phyloP scores from a whole-genome alignment of 2,888 invertebrate species.

The Habroteleia sp. region DNA sequence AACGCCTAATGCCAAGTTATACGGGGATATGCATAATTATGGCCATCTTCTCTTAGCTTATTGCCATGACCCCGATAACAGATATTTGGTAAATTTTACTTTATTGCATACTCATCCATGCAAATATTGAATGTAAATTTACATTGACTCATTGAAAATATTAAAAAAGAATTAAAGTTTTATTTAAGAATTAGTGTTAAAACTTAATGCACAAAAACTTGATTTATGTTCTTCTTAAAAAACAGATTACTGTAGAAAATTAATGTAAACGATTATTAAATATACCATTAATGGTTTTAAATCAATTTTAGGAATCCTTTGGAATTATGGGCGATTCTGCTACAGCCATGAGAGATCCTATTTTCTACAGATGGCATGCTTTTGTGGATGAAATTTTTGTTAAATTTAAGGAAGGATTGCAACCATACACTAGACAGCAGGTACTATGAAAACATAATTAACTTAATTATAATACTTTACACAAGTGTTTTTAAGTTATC shows the following conservation, averaged over 20 bases:
- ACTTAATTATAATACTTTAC: too few relatives aligned
- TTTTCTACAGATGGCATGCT: constrained; percentile 93
- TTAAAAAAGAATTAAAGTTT: too few relatives aligned
- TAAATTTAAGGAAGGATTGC: constrained; percentile 87
- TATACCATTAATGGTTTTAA: too few relatives aligned
- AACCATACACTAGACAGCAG: constrained; percentile 84
- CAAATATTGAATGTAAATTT: too few relatives aligned
- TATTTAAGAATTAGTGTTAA: too few relatives aligned
- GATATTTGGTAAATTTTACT: constrained; percentile 84
- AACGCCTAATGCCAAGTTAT: constrained; percentile 86
- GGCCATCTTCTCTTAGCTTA: constrained; percentile 90
- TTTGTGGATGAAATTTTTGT: constrained; percentile 90
- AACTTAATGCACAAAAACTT: too few relatives aligned
- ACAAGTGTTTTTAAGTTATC: too few relatives aligned
- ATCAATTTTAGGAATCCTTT: constrained; percentile 85
- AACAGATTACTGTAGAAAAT: too few relatives aligned
- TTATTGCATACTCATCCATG: too few relatives aligned
- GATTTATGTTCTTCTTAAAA: too few relatives aligned
- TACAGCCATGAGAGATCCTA: constrained; percentile 93
- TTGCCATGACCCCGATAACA: constrained; percentile 90
- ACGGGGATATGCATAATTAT: constrained; percentile 91
- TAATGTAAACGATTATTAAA: too few relatives aligned
- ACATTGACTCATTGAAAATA: too few relatives aligned
- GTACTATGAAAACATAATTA: constrained; percentile 69
- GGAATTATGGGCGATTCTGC: constrained; percentile 92